phyloP scores from a whole-genome alignment of 2,888 invertebrate genomes.

The Epistrophella euchroma region DNA sequence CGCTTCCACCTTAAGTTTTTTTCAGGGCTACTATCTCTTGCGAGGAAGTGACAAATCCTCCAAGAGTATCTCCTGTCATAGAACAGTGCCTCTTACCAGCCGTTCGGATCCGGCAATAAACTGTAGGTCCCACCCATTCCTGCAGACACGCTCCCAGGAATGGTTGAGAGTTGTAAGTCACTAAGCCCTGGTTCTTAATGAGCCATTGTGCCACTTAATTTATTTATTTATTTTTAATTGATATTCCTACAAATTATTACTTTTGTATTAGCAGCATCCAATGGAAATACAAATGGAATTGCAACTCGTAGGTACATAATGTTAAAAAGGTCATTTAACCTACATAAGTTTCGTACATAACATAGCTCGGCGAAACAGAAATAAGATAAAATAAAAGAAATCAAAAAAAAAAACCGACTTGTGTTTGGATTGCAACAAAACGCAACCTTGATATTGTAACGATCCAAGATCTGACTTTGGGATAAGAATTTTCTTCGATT shows the following conservation, averaged over 20 bases:
- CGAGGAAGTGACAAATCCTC: too few species aligned
- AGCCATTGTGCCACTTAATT: too few species aligned
- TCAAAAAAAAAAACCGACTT: slow-evolving; percentile 11
- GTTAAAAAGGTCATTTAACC: slow-evolving; percentile 65
- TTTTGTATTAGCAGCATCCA: neutral
- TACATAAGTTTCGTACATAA: neutral
- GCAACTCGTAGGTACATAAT: slow-evolving; percentile 44
- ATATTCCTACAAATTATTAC: neutral
- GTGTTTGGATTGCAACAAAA: slow-evolving; percentile 31
- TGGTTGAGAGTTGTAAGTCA: too few species aligned
- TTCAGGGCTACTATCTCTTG: too few species aligned
- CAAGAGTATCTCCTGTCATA: too few species aligned
- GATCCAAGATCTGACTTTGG: slow-evolving; percentile 36
- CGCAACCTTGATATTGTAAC: slow-evolving; percentile 65
- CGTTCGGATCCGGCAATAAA: too few species aligned
- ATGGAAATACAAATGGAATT: slow-evolving; percentile 9
- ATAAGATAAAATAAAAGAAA: neutral
- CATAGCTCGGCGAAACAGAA: neutral
- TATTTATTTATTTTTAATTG: too few species aligned
- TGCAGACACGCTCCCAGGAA: too few species aligned
- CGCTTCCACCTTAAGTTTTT: too few species aligned
- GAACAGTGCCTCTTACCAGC: too few species aligned
- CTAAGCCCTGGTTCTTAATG: too few species aligned
- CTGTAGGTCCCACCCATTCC: too few species aligned
- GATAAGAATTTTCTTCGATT: slow-evolving; percentile 34